Conservation (phyloP, 2,113 vertebrate genomes). For the Phyllopteryx taeniolatus region DNA sequence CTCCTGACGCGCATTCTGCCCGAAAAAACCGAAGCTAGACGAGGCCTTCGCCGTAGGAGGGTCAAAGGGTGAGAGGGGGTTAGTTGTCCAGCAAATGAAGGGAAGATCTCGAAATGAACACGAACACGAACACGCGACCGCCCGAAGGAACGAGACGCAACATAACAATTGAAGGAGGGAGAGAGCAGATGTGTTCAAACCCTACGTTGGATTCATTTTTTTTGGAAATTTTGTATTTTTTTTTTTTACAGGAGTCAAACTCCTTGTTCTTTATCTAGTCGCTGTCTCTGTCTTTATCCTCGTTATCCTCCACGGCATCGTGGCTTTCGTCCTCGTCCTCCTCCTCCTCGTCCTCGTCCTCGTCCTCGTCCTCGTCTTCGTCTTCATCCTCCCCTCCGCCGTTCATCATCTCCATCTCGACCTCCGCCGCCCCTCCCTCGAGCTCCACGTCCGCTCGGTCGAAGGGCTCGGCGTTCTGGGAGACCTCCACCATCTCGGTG, state of each 20-base stretch:
- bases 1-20: not conserved
- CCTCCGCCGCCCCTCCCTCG: constrained; percentile 63
- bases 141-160: not conserved
- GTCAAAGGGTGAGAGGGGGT: not conserved
- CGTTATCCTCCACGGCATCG: constrained; percentile 80
- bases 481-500: constrained; percentile 92
- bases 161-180: not conserved
- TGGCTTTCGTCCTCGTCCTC: constrained; percentile 70
- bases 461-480: constrained; percentile 53
- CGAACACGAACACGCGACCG: no score
- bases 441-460: constrained; percentile 35
- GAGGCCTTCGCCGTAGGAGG: not conserved
- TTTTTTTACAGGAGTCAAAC: not conserved
- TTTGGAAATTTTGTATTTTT: not conserved
- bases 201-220: not conserved
- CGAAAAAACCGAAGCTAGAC: not conserved
- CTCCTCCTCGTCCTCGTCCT: constrained; percentile 67
- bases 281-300: constrained; percentile 86
- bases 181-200: not conserved
- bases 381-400: constrained; percentile 63
- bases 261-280: constrained; percentile 51
- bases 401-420: constrained; percentile 72
- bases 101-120: no score
- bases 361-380: constrained; percentile 60
- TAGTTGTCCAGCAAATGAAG: no score